Evolutionary conservation across 2,888 invertebrate genomes (phyloP).

Genomic region (Agrilus biguttatus): DNA sequence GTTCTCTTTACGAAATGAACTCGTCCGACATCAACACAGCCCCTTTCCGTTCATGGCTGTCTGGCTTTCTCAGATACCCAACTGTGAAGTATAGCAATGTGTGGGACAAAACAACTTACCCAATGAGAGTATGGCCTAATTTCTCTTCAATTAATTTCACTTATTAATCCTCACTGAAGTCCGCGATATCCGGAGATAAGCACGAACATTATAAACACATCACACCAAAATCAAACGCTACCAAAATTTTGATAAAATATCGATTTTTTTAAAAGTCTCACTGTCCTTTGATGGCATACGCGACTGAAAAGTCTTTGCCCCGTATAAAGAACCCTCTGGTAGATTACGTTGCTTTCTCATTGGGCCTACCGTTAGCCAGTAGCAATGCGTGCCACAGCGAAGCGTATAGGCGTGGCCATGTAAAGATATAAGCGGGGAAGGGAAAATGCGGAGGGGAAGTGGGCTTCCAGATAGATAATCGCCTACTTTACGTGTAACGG

Average conservation of each 20-base stretch:
- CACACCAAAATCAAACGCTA: neutral
- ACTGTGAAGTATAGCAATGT: neutral
- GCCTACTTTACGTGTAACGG: too few species aligned
- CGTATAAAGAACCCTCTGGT: slow-evolving; percentile 13
- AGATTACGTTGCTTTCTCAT: slow-evolving; percentile 10
- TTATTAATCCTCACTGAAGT: too few species aligned
- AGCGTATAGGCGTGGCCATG: neutral
- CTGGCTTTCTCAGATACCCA: slow-evolving; percentile 5
- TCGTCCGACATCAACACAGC: slow-evolving; percentile 21
- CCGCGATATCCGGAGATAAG: neutral
- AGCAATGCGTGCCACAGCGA: slow-evolving; percentile 8
- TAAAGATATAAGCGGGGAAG: too few species aligned
- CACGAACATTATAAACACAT: neutral
- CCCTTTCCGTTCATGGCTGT: slow-evolving; percentile 24
- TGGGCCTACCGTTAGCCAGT: slow-evolving; percentile 13
- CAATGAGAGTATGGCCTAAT: too few species aligned
- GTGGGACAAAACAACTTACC: too few species aligned
- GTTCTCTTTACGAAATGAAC: slow-evolving; percentile 18
- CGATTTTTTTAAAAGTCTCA: slow-evolving; percentile 12
- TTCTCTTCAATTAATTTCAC: too few species aligned
- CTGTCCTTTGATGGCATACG: slow-evolving; percentile 15
- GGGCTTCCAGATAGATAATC: too few species aligned
- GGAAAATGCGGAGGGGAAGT: too few species aligned
- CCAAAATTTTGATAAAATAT: slow-evolving; percentile 5
- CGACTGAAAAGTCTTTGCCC: slow-evolving; percentile 16